These are phyloP conservation scores for Dendrolimus kikuchii DNA, from an alignment of 1,140 invertebrate genomes.

Conservation along the genomic window DNA sequence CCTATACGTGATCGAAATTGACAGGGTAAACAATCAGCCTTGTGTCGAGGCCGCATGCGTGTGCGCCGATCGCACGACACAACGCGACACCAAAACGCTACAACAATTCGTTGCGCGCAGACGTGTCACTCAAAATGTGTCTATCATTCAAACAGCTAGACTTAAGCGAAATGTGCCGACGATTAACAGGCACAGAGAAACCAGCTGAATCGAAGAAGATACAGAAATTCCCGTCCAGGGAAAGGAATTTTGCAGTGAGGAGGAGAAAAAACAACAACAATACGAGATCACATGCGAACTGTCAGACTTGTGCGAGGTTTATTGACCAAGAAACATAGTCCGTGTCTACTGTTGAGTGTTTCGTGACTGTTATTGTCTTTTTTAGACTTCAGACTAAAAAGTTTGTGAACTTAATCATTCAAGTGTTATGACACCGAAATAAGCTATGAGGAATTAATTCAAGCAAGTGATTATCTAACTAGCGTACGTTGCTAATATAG, in stretches of 20 bases:
- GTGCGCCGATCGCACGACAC: constrained; percentile 2
- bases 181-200: constrained; percentile 32
- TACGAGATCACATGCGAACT: constrained; percentile 48
- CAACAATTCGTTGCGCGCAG: constrained; percentile 2
- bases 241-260: constrained; percentile 77
- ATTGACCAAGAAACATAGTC: constrained; percentile 27
- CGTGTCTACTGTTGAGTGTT: no score
- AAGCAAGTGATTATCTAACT: no score
- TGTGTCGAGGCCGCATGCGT: constrained; percentile 13
- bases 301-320: constrained; percentile 45
- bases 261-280: constrained; percentile 63
- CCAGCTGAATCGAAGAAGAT: constrained; percentile 64
- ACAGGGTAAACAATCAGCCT: constrained; percentile 17
- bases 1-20: constrained; percentile 10
- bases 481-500: no score
- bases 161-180: constrained; percentile 48
- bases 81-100: no score
- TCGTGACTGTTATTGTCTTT: no score
- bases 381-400: no score
- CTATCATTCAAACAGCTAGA: constrained; percentile 57
- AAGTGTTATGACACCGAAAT: no score
- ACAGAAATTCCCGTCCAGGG: constrained; percentile 78
- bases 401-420: no score
- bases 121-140: constrained; percentile 35
- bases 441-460: no score